phyloP scores from a whole-genome alignment of 1,140 invertebrate species.

The Probaryconus sp. region DNA sequence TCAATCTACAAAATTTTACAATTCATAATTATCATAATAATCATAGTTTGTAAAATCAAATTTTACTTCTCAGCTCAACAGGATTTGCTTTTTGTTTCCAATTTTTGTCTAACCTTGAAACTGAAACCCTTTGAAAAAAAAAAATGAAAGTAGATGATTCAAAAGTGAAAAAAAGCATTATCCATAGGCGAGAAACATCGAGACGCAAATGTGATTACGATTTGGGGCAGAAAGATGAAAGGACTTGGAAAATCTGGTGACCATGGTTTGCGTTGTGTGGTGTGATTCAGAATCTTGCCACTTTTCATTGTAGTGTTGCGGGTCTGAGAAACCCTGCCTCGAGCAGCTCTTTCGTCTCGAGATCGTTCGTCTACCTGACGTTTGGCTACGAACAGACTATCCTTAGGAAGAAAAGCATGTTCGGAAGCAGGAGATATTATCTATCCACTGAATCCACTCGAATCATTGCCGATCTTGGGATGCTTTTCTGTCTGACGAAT shows the following conservation, averaged over 20 bases:
- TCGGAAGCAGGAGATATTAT: constrained; percentile 69
- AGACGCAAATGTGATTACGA: constrained; percentile 29
- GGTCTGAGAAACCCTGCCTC: constrained; percentile 60
- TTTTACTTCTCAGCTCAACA: too few relatives aligned
- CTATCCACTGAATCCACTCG: constrained; percentile 67
- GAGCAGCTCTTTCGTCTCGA: constrained; percentile 31
- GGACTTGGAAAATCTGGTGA: constrained; percentile 23
- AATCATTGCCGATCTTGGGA: constrained; percentile 67
- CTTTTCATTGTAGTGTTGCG: constrained; percentile 30
- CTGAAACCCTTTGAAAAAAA: too few relatives aligned
- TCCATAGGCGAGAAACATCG: constrained; percentile 41
- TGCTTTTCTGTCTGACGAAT: constrained; percentile 49
- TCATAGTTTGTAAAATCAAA: too few relatives aligned
- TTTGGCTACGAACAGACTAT: constrained; percentile 61
- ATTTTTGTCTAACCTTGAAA: too few relatives aligned
- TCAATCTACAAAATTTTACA: too few relatives aligned
- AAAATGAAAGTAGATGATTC: background rate
- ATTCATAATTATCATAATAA: too few relatives aligned
- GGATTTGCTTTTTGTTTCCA: too few relatives aligned
- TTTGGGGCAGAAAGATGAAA: constrained; percentile 2
- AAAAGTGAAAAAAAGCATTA: too few relatives aligned
- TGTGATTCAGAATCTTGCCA: constrained; percentile 23
- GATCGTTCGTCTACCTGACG: constrained; percentile 68
- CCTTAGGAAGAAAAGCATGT: constrained; percentile 43
- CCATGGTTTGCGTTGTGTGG: constrained; percentile 8